Conservation (phyloP, 2,113 vertebrate species). For the Naja naja region DNA sequence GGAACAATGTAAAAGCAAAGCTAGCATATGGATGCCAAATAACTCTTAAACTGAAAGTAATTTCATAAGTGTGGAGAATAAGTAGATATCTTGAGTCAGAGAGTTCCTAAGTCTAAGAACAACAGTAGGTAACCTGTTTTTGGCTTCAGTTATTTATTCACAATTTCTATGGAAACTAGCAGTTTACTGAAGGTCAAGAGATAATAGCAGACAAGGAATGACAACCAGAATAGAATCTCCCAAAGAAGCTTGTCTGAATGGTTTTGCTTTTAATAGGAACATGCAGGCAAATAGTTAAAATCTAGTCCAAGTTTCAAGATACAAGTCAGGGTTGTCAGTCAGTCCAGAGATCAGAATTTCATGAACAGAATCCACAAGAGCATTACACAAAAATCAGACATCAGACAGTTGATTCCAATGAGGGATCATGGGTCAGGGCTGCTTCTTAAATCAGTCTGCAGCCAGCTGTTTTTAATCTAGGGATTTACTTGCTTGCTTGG, state of each 20-base stretch:
- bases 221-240: background rate
- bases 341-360: background rate
- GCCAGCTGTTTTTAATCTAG: background rate
- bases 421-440: background rate
- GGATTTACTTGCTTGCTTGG: background rate
- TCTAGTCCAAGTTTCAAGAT: background rate
- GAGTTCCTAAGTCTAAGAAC: background rate
- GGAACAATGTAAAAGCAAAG: background rate
- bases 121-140: background rate
- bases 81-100: background rate
- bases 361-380: background rate
- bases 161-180: background rate
- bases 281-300: background rate
- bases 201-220: background rate
- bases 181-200: background rate
- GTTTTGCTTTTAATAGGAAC: background rate
- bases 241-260: background rate
- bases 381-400: background rate
- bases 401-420: background rate
- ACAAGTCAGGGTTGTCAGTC: background rate
- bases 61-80: background rate
- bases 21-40: background rate
- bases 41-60: background rate
- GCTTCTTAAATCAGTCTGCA: background rate
- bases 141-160: background rate